These are phyloP conservation scores for Lepidurus arcticus DNA, from an alignment of 1,140 invertebrate species.

Conservation along the genomic window DNA sequence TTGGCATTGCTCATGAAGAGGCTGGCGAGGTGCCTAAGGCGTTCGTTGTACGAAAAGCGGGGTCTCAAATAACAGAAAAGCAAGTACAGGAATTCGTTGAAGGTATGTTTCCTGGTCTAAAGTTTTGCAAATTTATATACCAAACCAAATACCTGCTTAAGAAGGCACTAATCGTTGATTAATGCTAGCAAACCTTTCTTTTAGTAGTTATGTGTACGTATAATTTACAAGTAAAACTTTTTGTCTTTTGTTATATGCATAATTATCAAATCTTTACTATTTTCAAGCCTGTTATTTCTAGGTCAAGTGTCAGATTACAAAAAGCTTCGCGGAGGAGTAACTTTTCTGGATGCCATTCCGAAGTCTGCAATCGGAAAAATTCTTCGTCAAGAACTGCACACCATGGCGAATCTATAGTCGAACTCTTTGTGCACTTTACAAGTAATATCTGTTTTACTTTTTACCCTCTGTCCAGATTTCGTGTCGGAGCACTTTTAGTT, in stretches of 20 bases:
- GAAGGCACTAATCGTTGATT: neutral
- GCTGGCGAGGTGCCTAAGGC: conserved; percentile 70
- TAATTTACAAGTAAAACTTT: no score
- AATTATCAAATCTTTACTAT: neutral
- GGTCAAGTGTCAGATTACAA: conserved; percentile 42
- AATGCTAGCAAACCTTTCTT: neutral
- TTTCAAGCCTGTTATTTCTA: conserved; percentile 6
- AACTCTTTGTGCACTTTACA: no score
- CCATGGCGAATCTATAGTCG: conserved; percentile 23
- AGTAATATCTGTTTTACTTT: no score
- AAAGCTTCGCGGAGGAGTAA: conserved; percentile 44
- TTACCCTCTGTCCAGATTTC: no score
- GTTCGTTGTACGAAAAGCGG: conserved; percentile 52
- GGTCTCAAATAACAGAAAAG: neutral
- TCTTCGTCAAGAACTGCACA: conserved; percentile 48
- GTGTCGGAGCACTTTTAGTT: no score
- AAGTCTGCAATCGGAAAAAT: conserved; percentile 65
- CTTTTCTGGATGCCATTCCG: conserved; percentile 53
- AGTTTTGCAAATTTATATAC: no score
- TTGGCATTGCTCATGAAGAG: conserved; percentile 66
- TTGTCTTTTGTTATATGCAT: no score
- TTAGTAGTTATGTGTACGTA: neutral
- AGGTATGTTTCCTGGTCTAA: neutral
- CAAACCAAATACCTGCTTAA: no score
- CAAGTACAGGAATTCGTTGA: conserved; percentile 12